These are phyloP conservation scores for Aptenodytes forsteri DNA, from an alignment of 2,113 vertebrate species.

Conservation along the genomic window DNA sequence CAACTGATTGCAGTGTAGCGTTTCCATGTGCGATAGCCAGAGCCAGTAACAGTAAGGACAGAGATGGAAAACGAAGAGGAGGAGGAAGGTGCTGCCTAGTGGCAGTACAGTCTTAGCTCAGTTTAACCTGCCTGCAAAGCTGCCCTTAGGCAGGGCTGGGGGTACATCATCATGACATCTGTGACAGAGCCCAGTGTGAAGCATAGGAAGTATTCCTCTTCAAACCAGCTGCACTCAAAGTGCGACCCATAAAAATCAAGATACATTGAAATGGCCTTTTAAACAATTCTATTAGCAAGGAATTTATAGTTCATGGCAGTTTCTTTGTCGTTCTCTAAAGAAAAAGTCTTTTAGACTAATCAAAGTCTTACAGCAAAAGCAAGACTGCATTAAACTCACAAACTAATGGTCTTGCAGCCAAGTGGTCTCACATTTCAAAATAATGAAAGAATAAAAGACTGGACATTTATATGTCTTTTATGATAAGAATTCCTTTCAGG, in stretches of 20 bases:
- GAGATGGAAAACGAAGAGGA: not conserved
- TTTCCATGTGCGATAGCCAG: rapidly evolving
- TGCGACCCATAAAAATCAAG: not conserved
- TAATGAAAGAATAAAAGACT: not conserved
- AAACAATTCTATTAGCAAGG: not conserved
- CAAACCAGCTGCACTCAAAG: not conserved
- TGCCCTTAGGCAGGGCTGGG: not conserved
- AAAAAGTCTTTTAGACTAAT: not conserved
- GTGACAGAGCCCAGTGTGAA: not conserved
- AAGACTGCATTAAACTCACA: not conserved
- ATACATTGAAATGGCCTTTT: not conserved
- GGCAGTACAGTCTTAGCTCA: not conserved
- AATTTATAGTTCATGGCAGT: not conserved
- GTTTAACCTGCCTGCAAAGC: not conserved
- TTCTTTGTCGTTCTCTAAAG: not conserved
- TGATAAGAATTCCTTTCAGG: not conserved
- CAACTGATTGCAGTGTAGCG: not conserved
- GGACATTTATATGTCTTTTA: not conserved
- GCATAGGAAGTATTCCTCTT: not conserved
- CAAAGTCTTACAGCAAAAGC: not conserved
- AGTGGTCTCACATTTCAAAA: not conserved
- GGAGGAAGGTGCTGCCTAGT: not conserved
- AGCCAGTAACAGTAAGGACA: not conserved
- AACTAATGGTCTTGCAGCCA: not conserved
- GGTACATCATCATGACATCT: not conserved